Percentiles rank a stretch among this genome's conserved stretches.
Conservation (phyloP, 2,113 vertebrate genomes). For the Promerops cafer region DNA sequence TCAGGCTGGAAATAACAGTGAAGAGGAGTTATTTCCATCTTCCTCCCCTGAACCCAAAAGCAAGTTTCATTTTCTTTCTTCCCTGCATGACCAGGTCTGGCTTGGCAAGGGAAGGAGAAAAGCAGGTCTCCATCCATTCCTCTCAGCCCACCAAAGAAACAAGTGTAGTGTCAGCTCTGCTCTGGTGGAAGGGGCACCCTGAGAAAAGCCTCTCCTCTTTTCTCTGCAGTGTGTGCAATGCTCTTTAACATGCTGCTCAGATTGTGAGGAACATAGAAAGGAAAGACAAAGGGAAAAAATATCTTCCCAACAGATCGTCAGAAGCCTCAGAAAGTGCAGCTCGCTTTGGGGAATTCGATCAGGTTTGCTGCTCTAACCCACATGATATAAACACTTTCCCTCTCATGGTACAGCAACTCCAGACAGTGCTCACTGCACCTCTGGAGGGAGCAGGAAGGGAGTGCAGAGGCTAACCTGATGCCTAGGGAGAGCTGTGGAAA, state of each 20-base stretch:
- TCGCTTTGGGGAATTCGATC: not conserved
- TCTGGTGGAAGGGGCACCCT: not conserved
- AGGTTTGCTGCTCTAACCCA: not conserved
- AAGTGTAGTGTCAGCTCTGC: not conserved
- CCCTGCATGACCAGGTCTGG: not conserved
- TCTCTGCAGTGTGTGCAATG: not conserved
- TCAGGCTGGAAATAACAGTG: not conserved
- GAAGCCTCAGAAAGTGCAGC: not conserved
- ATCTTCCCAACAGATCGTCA: not conserved
- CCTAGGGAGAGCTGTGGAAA: not conserved
- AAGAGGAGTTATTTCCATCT: not conserved
- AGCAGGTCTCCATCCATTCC: not conserved
- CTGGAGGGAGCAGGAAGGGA: not conserved
- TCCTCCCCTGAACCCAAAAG: not conserved
- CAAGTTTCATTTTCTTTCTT: not conserved
- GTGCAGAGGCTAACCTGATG: not conserved
- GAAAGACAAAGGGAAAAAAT: not conserved
- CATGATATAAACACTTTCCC: not conserved
- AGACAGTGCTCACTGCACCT: not conserved
- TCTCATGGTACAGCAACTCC: not conserved
- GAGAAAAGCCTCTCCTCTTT: not conserved
- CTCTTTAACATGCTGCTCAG: not conserved
- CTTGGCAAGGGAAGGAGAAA: accelerated
- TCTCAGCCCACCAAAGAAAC: not conserved
- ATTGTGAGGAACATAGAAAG: not conserved